Base-by-base conservation (phyloP, 2,113 vertebrate species). In the Microcebus tavaratra region DNA sequence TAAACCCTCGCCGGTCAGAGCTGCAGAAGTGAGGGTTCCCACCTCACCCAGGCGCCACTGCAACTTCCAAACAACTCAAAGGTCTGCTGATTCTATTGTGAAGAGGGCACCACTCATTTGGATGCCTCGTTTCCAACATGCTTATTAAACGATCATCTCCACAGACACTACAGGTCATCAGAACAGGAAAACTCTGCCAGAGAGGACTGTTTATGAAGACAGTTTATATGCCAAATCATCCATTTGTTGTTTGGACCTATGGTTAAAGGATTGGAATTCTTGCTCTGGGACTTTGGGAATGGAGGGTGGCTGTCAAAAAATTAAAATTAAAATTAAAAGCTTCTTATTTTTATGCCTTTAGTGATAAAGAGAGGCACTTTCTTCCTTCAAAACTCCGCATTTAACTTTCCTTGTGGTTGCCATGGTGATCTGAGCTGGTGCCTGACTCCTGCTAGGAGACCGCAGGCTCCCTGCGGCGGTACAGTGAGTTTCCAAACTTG, bases 351-450 rank as follows among this genome's bases (percentile, higher is more conserved):
- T 91, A 79, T 57, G 11, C 27, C 10, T 10, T 48, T 63, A 50
- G n/a, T 86, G 31, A 96, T 75, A 93, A 82, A 94, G 59, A 91
- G 31, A 93, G 48, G 61, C 15, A 45, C 27, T 89, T 94, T 83
- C 63, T 94, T 86, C 55, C 50, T 63, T 61, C 20, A 65, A 84
- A 93, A 67, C 23, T 75, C 31, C 36, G 87, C 65, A 78, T 45
- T 73, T 17, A 73, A 82, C 63, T n/a, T 81, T 87, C 55, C 39
- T 59, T 50, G 31, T 72, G 75, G 98, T 98, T 97, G 88, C 93
- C 91, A 97, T 97, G 88, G 97, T 27, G 70, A 98, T 67, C 68
- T 84, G 61, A 95, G 78, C 45, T 4, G 23, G 63, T 75, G 73
- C 39, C 75, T 59, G 48, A 63, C 79, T 86, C 88, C 79, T 48